Percentiles rank a stretch among this genome's conserved stretches.
Evolutionary conservation across 2,113 vertebrate genomes (phyloP).

Genomic region (Sialia sialis): DNA sequence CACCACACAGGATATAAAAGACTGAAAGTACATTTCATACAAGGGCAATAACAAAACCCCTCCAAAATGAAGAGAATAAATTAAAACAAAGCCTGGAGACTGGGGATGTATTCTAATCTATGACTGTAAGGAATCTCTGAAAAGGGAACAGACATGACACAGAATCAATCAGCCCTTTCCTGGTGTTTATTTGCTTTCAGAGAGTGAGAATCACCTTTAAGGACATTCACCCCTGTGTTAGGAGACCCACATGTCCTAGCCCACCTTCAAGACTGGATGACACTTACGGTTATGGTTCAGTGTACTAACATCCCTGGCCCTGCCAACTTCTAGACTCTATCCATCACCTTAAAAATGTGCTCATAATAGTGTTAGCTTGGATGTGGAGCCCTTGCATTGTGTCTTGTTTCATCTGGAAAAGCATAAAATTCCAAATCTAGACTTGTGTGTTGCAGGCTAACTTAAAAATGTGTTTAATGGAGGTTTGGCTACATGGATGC

Average conservation of each 20-base stretch:
- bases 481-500: background rate
- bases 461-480: background rate
- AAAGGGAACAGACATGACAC: background rate
- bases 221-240: background rate
- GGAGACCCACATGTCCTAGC: background rate
- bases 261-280: background rate
- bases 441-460: accelerated
- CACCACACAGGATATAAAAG: background rate
- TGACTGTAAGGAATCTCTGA: background rate
- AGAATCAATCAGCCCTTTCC: background rate
- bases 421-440: background rate
- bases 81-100: background rate
- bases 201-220: background rate
- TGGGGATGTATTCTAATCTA: background rate
- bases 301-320: accelerated
- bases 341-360: background rate
- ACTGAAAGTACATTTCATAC: background rate
- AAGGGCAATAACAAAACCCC: background rate
- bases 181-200: background rate
- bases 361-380: background rate
- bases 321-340: background rate
- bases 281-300: background rate
- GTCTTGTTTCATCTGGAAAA: background rate
- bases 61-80: background rate
- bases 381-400: accelerated